Evolutionary conservation across 2,888 invertebrate genomes (phyloP), one percentile per base, ranked within the genome.

Genomic region (Stenodema calcarata): DNA sequence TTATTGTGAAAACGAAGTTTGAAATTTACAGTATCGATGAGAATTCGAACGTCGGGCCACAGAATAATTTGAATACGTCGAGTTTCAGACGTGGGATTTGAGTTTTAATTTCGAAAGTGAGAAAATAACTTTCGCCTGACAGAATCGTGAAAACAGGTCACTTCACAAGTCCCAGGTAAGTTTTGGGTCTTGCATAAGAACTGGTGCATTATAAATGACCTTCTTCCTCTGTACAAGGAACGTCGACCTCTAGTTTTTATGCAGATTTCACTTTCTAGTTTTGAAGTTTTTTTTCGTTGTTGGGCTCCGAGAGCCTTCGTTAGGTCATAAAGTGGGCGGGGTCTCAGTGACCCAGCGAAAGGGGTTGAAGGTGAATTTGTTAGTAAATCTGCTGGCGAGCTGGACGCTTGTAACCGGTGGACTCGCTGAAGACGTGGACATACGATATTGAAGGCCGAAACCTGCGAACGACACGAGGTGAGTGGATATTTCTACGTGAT

Each of bases 221-320:
- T 4, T 47, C 35, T 35, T 9, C 18, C 62, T 23, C 62, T 62
- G 23, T 16, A 62, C 62, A 23, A 27, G 23, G 62, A 62, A 62
- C 62, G 27, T 62, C 62, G 62, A 62, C 62, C 62, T 62, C 18
- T 62, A 62, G 69, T 82, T 82, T 82, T 82, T 82, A 82, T 82
- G 62, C 70, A 82, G 82, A 82, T 82, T 82, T 82, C 82, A 69
- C 82, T 82, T 82, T 82, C 82, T 41, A 80, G 23, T 44, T 44
- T 44, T 27, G 44, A 78, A 78, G 78, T 44, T 18, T 78, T n/a
- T n/a, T 75, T 62, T 27, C 23, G 75, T 75, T 75, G 75, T 75
- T 35, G 12, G 75, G 44, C 18, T 78, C 30, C 30, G n/a, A 54
- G 80, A n/a, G 80, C 76, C 23, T 50, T 30, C 73, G 16, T 28